These are phyloP conservation scores for Equus quagga DNA, from an alignment of 2,113 vertebrate species.

Conservation along the genomic window DNA sequence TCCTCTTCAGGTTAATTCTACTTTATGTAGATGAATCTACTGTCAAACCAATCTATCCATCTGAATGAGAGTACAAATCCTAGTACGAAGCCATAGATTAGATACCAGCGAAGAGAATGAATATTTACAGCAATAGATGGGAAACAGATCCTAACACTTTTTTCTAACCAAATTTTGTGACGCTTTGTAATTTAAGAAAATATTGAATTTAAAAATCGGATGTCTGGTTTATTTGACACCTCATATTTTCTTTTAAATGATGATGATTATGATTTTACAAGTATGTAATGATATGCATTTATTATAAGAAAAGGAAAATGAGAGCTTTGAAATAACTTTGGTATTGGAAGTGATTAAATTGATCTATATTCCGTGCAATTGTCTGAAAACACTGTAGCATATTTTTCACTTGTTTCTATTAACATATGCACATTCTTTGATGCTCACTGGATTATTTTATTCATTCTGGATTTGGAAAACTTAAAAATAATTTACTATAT, in stretches of 20 bases:
- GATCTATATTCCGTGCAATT: background rate
- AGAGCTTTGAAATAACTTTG: background rate
- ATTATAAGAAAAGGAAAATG: background rate
- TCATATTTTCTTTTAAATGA: background rate
- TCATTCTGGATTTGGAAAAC: background rate
- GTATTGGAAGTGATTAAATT: background rate
- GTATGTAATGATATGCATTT: background rate
- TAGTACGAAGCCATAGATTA: background rate
- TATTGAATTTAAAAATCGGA: background rate
- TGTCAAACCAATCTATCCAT: background rate
- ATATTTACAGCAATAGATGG: background rate
- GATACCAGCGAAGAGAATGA: background rate
- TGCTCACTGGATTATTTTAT: background rate
- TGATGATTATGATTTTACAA: background rate
- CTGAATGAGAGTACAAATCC: background rate
- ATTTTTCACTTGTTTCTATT: conserved; percentile 50
- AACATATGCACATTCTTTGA: background rate
- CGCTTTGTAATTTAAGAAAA: background rate
- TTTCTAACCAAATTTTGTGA: background rate
- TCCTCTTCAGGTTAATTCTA: background rate
- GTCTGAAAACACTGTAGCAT: background rate
- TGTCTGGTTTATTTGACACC: background rate
- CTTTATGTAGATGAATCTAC: background rate
- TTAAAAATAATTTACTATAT: background rate
- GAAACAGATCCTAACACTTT: background rate